These are phyloP conservation scores for Orthonyx spaldingii DNA, from an alignment of 2,113 vertebrate genomes.

Conservation along the genomic window DNA sequence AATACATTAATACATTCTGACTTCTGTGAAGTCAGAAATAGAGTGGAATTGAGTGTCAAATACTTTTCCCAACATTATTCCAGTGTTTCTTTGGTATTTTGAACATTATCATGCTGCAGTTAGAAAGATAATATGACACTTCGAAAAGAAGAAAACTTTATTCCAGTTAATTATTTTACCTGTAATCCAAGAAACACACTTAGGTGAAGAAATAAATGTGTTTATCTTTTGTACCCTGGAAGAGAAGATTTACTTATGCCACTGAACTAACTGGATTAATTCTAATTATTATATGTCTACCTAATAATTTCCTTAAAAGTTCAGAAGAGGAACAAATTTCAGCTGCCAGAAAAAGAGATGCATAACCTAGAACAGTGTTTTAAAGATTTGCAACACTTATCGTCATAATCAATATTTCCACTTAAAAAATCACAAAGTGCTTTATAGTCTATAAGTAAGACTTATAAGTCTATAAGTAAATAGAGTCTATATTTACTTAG, in stretches of 20 bases:
- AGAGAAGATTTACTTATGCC: background rate
- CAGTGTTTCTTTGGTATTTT: background rate
- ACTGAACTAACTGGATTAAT: background rate
- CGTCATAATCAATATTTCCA: background rate
- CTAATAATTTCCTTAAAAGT: background rate
- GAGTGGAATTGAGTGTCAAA: background rate
- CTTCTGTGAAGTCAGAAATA: background rate
- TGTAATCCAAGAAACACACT: background rate
- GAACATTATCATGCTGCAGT: background rate
- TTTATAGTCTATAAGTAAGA: background rate
- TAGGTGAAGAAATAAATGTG: background rate
- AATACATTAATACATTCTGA: background rate
- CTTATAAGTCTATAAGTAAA: too few relatives aligned
- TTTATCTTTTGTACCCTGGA: background rate
- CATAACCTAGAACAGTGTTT: background rate
- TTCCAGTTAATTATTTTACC: background rate
- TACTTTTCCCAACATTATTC: background rate
- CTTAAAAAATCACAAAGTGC: background rate
- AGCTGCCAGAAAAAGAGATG: background rate
- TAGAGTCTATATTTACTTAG: too few relatives aligned
- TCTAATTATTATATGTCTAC: background rate
- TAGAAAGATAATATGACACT: background rate
- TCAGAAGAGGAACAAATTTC: background rate
- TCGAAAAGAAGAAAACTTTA: background rate
- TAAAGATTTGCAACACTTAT: background rate